These are phyloP conservation scores for Rachycentron canadum DNA, from an alignment of 2,797 vertebrate species.

Conservation along the genomic window DNA sequence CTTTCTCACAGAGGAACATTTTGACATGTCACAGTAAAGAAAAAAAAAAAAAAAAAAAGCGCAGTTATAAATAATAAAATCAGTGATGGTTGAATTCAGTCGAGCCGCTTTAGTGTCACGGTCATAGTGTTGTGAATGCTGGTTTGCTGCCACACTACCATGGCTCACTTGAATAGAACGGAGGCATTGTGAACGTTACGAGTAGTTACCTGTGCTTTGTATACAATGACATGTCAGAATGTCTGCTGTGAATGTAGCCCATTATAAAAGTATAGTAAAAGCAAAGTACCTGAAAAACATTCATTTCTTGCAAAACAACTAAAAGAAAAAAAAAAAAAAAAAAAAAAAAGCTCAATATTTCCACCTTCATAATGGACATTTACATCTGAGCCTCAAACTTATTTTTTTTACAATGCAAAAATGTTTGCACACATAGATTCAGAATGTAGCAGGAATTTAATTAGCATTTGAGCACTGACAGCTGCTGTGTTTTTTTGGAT, in stretches of 20 bases:
- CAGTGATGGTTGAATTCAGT: constrained; percentile 6
- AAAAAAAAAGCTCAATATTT: no score
- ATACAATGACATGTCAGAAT: background rate
- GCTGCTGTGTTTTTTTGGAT: no score
- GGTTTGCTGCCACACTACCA: background rate
- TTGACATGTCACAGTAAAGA: background rate
- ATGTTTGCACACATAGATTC: no score
- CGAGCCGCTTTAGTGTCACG: background rate
- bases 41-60: background rate
- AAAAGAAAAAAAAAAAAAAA: no score
- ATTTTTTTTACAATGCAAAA: background rate
- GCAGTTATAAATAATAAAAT: background rate
- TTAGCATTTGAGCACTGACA: no score
- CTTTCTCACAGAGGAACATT: background rate
- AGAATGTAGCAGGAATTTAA: no score
- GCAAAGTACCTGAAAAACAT: background rate
- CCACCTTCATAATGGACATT: background rate
- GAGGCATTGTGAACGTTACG: no score
- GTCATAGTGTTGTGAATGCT: background rate
- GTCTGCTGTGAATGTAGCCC: background rate
- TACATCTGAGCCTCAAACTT: background rate
- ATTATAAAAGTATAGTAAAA: background rate
- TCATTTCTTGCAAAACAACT: no score
- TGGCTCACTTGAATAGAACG: background rate
- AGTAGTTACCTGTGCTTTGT: background rate